These are phyloP conservation scores for Drosophila cracens DNA, from an alignment of 2,888 invertebrate genomes.

Conservation along the genomic window DNA sequence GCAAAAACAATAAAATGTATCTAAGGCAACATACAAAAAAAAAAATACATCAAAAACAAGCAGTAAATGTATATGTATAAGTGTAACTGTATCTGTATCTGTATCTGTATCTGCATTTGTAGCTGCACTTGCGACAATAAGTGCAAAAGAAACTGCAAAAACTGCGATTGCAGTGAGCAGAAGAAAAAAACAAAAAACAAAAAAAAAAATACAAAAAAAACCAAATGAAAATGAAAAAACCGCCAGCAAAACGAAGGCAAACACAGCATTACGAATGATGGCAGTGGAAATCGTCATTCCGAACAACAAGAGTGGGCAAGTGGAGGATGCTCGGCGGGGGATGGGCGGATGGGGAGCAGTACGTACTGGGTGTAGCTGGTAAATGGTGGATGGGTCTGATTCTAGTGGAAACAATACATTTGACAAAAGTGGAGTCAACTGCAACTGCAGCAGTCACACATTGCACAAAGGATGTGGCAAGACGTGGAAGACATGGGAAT, in stretches of 20 bases:
- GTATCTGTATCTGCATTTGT: conserved; percentile 17
- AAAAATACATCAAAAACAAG: conserved; percentile 1
- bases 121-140: conserved; percentile 64
- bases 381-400: conserved; percentile 40
- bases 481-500: background rate
- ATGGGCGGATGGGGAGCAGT: background rate
- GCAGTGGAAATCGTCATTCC: conserved; percentile 28
- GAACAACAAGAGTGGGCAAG: conserved; percentile 9
- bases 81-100: conserved; percentile 19
- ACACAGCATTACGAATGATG: conserved; percentile 45
- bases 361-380: background rate
- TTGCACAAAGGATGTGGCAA: conserved; percentile 63
- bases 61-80: conserved; percentile 12
- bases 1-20: conserved; percentile 74
- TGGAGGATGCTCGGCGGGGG: no score
- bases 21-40: conserved; percentile 38
- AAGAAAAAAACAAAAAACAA: conserved; percentile 3
- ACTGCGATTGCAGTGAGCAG: conserved; percentile 32
- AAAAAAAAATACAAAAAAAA: conserved; percentile 13
- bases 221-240: conserved; percentile 20
- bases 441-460: conserved; percentile 75
- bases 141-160: conserved; percentile 47
- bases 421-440: conserved; percentile 81
- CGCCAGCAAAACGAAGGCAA: conserved; percentile 40
- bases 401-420: conserved; percentile 74